Base-by-base conservation (phyloP, 2,888 invertebrate genomes). In the Aphodius sticticus region DNA sequence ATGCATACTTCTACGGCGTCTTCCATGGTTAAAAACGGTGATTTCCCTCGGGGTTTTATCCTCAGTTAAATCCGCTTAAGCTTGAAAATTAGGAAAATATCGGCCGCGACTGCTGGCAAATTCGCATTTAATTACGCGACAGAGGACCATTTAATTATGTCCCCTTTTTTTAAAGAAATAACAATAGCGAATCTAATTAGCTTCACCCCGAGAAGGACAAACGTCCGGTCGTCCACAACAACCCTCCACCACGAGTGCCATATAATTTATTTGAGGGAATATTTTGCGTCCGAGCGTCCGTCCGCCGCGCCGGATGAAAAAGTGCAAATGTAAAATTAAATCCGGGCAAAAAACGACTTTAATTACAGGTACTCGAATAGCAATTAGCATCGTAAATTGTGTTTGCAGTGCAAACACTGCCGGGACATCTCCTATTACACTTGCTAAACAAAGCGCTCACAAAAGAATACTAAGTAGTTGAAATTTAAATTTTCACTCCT, bases 291-390 rank as follows among this genome's bases (percentile, higher is more conserved):
- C 53, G 53, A 26, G 26, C 26, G 1, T 26, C 53, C 12, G 53
- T 53, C 9, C 12, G 53, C 3, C 38, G 38, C 12, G 53, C 3
- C 9, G 53, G 53, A 53, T 53, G 53, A 53, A 53, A 53, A 53
- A 53, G 53, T 53, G 53, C 53, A 72, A 72, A 72, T 26, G 35
- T n/a, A 37, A 35, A 36, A 74, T 74, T 26, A 74, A 74, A 74
- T 74, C 74, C 74, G 74, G 26, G 74, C 74, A 37, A 74, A 74
- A 74, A 74, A 36, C 35, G 74, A 53, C 74, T 35, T 74, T 74
- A 74, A 74, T 74, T 74, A 74, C 74, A 74, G 74, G 74, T 74
- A 74, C 74, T 74, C 74, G 74, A 74, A 74, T 74, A 37, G 74
- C 74, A 74, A 74, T 74, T 74, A 74, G 74, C 36, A 35, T 35